A percentile compares a stretch with the other conserved stretches of the same genome.
Evolutionary conservation across 2,888 invertebrate species (phyloP).

Genomic region (Drosophila kuntzei): DNA sequence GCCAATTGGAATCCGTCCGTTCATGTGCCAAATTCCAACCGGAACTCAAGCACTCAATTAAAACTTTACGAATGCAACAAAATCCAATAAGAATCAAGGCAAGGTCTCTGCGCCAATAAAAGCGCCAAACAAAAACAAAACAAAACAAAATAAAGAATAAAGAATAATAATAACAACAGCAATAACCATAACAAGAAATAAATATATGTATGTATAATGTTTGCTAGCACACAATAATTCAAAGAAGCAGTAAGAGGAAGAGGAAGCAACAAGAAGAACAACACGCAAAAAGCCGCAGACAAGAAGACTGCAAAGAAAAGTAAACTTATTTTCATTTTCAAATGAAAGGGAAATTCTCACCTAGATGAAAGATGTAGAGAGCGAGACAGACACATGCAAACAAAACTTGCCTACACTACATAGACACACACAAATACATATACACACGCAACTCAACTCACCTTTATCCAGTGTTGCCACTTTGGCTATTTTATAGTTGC

Average conservation of each 20-base stretch:
- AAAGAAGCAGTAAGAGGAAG: constrained; percentile 3
- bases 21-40: constrained; percentile 51
- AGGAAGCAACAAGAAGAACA: constrained; percentile 10
- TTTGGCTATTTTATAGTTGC: not conserved
- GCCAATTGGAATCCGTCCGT: constrained; percentile 43
- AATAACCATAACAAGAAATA: constrained; percentile 13
- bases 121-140: not conserved
- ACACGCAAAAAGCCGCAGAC: constrained; percentile 11
- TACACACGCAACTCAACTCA: not conserved
- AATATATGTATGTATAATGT: not conserved
- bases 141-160: not conserved
- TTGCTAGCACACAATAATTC: constrained; percentile 3
- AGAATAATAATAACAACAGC: constrained; percentile 13
- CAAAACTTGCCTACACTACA: constrained; percentile 14
- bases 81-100: constrained; percentile 32
- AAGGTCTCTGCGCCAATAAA: constrained; percentile 32
- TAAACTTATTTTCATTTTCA: constrained; percentile 83
- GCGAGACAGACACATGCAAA: constrained; percentile 20
- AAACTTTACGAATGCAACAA: constrained; percentile 8
- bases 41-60: constrained; percentile 37
- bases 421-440: constrained; percentile 6
- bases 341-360: constrained; percentile 84
- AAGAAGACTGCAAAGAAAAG: constrained; percentile 64
- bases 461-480: not conserved
- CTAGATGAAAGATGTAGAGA: constrained; percentile 67